Evolutionary conservation across 2,888 invertebrate genomes (phyloP).

Genomic region (Plebejus anna): DNA sequence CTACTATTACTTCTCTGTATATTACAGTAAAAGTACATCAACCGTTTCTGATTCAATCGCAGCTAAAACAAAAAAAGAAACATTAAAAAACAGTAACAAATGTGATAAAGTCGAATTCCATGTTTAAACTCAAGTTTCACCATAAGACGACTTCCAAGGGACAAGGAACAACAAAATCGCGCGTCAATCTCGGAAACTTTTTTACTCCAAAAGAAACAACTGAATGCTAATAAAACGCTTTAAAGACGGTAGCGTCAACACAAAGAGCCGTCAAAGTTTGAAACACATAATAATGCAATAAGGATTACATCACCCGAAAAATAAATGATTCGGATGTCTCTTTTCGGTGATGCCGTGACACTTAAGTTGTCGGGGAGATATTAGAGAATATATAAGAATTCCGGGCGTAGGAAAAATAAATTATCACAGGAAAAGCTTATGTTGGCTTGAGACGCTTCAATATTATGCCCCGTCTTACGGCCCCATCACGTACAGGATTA

Average conservation of each 20-base stretch:
- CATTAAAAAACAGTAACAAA: background rate
- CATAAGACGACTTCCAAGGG: background rate
- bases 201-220: conserved; percentile 6
- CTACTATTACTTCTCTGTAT: background rate
- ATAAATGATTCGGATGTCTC: conserved; percentile 27
- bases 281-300: conserved; percentile 25
- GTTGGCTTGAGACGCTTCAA: conserved; percentile 44
- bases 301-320: conserved; percentile 26
- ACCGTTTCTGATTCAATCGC: background rate
- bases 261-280: conserved; percentile 4
- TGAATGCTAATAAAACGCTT: conserved; percentile 23
- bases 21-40: background rate
- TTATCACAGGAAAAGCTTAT: conserved; percentile 42
- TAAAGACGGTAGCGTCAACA: background rate
- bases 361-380: conserved; percentile 32
- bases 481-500: conserved; percentile 25
- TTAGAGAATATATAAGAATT: conserved; percentile 32
- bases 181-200: conserved; percentile 25
- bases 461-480: conserved; percentile 43
- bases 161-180: conserved; percentile 19
- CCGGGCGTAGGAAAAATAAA: conserved; percentile 41
- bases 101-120: background rate
- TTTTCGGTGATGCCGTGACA: conserved; percentile 32
- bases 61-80: background rate
- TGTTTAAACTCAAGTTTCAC: background rate